phyloP scores from a whole-genome alignment of 2,113 vertebrate species.

The Desmodus rotundus region DNA sequence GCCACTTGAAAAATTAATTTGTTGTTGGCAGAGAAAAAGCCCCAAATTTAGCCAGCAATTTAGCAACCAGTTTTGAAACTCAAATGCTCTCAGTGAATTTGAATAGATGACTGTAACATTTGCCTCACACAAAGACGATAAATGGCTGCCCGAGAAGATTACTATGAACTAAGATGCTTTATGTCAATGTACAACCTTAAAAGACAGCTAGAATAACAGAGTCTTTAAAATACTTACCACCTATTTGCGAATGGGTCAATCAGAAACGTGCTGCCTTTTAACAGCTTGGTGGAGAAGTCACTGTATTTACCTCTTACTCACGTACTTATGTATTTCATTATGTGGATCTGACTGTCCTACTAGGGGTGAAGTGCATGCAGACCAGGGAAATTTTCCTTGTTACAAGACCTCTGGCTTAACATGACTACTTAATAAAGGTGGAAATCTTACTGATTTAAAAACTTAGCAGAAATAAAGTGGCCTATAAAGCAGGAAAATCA shows the following conservation, averaged over 20 bases:
- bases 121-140: not conserved
- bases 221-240: not conserved
- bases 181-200: not conserved
- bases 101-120: constrained; percentile 26
- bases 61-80: constrained; percentile 23
- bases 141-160: not conserved
- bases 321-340: not conserved
- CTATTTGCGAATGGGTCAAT: not conserved
- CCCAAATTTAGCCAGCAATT: constrained; percentile 37
- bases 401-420: not conserved
- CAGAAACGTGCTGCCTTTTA: not conserved
- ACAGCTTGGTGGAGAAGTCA: not conserved
- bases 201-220: not conserved
- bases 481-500: constrained; percentile 28
- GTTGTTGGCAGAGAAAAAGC: not conserved
- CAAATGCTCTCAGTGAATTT: constrained; percentile 1
- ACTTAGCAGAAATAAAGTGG: not conserved
- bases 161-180: not conserved
- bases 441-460: not conserved
- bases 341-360: not conserved
- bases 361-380: not conserved
- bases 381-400: not conserved
- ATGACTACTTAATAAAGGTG: not conserved
- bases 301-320: not conserved
- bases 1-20: constrained; percentile 37